Base-by-base conservation (phyloP, 2,888 invertebrate species). In the Seira ritae region DNA sequence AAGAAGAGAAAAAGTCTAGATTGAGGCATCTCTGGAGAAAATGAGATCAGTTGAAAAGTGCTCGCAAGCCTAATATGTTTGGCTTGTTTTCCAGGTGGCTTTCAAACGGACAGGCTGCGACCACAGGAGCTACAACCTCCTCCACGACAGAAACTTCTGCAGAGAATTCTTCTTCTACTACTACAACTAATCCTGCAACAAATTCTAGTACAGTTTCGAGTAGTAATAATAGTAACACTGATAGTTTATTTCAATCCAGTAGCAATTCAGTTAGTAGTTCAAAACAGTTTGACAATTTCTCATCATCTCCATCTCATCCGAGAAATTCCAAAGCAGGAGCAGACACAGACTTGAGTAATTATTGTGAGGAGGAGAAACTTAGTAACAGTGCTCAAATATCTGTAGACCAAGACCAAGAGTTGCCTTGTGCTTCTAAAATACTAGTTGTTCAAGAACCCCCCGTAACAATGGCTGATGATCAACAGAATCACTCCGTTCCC, bases 81-180 rank as follows among this genome's bases (percentile, higher is more conserved):
- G 81, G 85, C 81, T 83, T 86, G 80, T 87, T 87, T 82, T 88
- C 85, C 84, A 88, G 88, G 88, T 88, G 88, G 88, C 84, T 88
- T 84, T 77, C 80, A 17, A 87, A 86, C 83, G 80, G 74, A 75
- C 72, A 84, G 70, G 74, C 87, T 76, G 72, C 77, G 31, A 85
- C 82, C 76, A 79, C 85, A 50, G 87, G 68, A 73, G 73, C 72
- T 73, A 78, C 55, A n/a, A 55, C 62, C 15, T 20, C 50, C 68
- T 24, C 19, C n/a, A 42, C 68, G n/a, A 42, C 80, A 60, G 46
- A 17, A 66, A 66, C 78, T 17, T 8, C 67, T 19, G 24, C 69
- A 19, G 31, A 31, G 8, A 31, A 31, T 31, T 24, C 67, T 3
- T 23, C 66, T 15, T 19, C 23, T 20, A 31, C 31, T 4, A 31